Conservation (phyloP, 2,113 vertebrate genomes). For the Halcyon malimbica region DNA sequence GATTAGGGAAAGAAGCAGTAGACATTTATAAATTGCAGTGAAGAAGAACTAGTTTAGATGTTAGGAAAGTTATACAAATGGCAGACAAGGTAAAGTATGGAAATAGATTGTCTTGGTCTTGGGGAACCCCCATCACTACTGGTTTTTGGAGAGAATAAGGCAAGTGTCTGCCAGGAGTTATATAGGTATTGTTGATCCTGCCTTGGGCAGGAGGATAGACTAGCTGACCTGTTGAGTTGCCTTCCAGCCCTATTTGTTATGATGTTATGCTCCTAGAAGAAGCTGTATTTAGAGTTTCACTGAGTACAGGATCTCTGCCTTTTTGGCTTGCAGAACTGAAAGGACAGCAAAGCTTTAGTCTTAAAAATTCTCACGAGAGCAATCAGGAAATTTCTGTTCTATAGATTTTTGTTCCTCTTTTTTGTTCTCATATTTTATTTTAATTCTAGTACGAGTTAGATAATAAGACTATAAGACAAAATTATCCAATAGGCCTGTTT, state of each 20-base stretch:
- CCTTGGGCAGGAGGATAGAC: neutral
- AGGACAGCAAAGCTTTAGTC: neutral
- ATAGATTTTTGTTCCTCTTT: neutral
- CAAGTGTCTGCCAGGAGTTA: neutral
- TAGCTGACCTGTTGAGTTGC: neutral
- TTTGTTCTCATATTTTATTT: neutral
- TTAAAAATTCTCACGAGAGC: neutral
- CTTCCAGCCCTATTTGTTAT: neutral
- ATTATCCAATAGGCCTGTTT: neutral
- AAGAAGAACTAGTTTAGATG: neutral
- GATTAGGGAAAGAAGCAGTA: neutral
- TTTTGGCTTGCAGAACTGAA: neutral
- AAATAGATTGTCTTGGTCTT: neutral
- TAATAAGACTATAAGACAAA: neutral
- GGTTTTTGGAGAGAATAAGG: neutral
- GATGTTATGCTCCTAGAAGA: neutral
- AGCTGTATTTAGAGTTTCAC: neutral
- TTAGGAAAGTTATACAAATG: neutral
- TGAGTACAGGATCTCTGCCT: neutral
- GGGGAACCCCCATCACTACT: neutral
- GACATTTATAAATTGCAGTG: neutral
- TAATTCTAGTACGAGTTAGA: neutral
- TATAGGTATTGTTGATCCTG: neutral
- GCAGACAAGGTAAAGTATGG: neutral
- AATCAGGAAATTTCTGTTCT: neutral